Base-by-base conservation (phyloP, 2,888 invertebrate genomes). In the Ptychoptera albimana region DNA sequence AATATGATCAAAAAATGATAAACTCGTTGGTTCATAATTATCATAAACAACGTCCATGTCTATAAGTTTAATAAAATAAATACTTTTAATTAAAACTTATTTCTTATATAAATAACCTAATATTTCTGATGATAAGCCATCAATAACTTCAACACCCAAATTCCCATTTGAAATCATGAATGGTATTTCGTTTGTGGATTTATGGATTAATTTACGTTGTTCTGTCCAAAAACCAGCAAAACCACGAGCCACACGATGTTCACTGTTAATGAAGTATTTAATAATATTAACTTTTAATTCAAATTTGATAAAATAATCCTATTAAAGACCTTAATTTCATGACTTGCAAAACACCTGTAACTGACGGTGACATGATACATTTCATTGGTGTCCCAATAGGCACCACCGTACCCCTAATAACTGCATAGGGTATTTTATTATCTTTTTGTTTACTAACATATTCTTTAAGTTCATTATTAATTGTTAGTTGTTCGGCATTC, bases 191-290 rank as follows among this genome's bases (percentile, higher is more conserved):
- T 87, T 85, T 56, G 76, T 77, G 9, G 82, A 77, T 55, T 84
- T 80, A 56, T 85, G 81, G 48, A 89, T 77, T 2, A 80, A 75
- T 50, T 82, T 74, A 35, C 82, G 79, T 55, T 82, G 81, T 54
- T 88, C 84, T 0, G 82, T 78, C 87, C 87, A 87, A 64, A 85
- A 86, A 5, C 87, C 87, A n/a, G 82, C 79, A 6, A 82, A 78
- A 31, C 79, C 82, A 53, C 86, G 70, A n/a, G 84, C 80, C 49
- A 85, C 75, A 6, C 83, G 78, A 69, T 86, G 86, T 64, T 87
- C 86, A 56, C 82, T 82, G 23, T 23, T 23, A 5, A 23, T 23
- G 7, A 7, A 23, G 4, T 7, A 23, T 23, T 23, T 23, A 5
- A 23, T 3, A 23, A 23, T 5, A 23, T 23, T 0, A 45, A 43